Conservation (phyloP, 1,140 invertebrate species). For the Bradynema listronoti region DNA sequence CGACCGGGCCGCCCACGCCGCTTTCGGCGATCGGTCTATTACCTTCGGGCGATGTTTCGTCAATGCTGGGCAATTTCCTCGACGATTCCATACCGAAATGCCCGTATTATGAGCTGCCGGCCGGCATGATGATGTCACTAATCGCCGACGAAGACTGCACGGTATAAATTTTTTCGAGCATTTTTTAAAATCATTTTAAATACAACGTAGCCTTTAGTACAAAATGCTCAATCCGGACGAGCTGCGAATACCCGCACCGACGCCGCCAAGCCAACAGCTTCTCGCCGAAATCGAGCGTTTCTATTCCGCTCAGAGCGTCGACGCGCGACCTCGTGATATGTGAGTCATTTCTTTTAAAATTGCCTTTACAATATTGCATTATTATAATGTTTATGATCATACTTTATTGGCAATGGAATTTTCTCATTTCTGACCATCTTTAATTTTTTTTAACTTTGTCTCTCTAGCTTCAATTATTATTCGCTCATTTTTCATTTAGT, state of each 20-base stretch:
- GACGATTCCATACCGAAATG: slow-evolving; percentile 17
- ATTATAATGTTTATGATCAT: no score
- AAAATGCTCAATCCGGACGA: slow-evolving; percentile 22
- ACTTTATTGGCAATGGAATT: neutral
- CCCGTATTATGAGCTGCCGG: slow-evolving; percentile 26
- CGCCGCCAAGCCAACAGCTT: slow-evolving; percentile 21
- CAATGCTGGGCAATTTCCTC: no score
- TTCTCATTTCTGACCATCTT: neutral
- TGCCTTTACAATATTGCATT: slow-evolving; percentile 2
- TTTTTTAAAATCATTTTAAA: neutral
- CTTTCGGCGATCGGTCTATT: no score
- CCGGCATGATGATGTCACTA: slow-evolving; percentile 34
- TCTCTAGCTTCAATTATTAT: neutral
- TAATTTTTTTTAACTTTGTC: neutral
- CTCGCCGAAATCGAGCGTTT: slow-evolving; percentile 38
- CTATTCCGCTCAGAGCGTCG: slow-evolving; percentile 14
- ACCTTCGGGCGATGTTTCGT: no score
- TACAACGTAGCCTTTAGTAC: slow-evolving; percentile 31
- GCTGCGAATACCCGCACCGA: slow-evolving; percentile 28
- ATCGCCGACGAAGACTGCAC: slow-evolving; percentile 21
- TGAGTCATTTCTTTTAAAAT: slow-evolving; percentile 12
- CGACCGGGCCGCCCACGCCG: no score
- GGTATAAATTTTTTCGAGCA: slow-evolving; percentile 2
- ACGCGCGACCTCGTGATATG: slow-evolving; percentile 7
- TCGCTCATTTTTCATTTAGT: slow-evolving; percentile 18